Percentiles rank a stretch among this genome's conserved stretches.
Evolutionary conservation across 2,113 vertebrate genomes (phyloP).

Genomic region (Carettochelys insculpta): DNA sequence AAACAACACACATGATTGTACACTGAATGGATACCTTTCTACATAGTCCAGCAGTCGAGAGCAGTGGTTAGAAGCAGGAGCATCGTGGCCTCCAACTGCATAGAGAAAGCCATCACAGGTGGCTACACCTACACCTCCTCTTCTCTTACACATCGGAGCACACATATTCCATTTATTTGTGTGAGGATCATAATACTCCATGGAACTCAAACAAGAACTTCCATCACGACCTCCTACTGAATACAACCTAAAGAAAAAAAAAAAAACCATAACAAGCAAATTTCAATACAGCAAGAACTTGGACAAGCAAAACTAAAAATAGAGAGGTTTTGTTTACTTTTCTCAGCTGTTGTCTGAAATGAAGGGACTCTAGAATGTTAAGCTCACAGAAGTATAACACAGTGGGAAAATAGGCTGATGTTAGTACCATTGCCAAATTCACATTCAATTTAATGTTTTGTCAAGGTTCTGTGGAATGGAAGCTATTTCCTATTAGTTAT

Average conservation of each 20-base stretch:
- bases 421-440: background rate
- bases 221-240: constrained; percentile 84
- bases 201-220: constrained; percentile 84
- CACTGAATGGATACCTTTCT: constrained; percentile 73
- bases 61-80: constrained; percentile 83
- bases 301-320: background rate
- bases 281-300: background rate
- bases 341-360: background rate
- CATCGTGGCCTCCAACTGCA: constrained; percentile 82
- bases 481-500: background rate
- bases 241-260: constrained; percentile 76
- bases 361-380: background rate
- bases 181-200: constrained; percentile 85
- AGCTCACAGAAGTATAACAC: background rate
- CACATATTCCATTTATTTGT: constrained; percentile 85
- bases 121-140: constrained; percentile 83
- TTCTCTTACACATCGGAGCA: constrained; percentile 83
- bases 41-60: constrained; percentile 81
- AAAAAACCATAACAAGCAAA: background rate
- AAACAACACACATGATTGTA: background rate
- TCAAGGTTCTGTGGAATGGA: background rate
- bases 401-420: background rate
- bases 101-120: constrained; percentile 83
- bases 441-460: background rate
- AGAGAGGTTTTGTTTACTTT: rapidly evolving